Percentiles rank a stretch among this genome's conserved stretches.
Evolutionary conservation across 2,797 vertebrate genomes (phyloP).

Genomic region (Myotis daubentonii): DNA sequence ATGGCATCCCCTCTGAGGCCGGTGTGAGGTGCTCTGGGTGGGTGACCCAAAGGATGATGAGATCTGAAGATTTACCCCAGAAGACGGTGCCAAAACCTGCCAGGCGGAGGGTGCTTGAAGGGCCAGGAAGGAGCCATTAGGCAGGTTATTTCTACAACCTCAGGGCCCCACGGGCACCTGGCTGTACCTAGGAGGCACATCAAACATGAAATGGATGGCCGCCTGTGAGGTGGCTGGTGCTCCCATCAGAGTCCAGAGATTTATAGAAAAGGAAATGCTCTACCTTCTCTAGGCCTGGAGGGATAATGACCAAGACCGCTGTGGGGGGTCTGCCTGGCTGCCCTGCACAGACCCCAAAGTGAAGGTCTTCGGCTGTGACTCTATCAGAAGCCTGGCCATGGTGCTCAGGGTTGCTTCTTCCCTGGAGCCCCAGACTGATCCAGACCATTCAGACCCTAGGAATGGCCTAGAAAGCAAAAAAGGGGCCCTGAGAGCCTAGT

Average conservation of each 20-base stretch:
- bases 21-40: background rate
- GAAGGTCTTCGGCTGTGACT: background rate
- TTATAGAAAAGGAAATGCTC: background rate
- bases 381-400: background rate
- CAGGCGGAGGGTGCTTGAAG: background rate
- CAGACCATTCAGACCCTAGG: background rate
- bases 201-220: background rate
- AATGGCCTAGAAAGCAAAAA: background rate
- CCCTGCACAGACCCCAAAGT: background rate
- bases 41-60: background rate
- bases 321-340: background rate
- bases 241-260: background rate
- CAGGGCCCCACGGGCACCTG: background rate
- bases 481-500: background rate
- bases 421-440: background rate
- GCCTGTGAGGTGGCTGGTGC: background rate
- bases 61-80: background rate
- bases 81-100: background rate
- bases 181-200: background rate
- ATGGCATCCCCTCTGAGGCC: background rate
- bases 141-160: background rate
- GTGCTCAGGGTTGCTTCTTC: background rate
- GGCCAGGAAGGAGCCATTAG: background rate
- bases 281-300: background rate
- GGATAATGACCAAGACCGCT: background rate